Percentiles rank a stretch among this genome's conserved stretches.
phyloP scores from a whole-genome alignment of 2,113 vertebrate genomes.

The Lamprologus ornatipinnis region DNA sequence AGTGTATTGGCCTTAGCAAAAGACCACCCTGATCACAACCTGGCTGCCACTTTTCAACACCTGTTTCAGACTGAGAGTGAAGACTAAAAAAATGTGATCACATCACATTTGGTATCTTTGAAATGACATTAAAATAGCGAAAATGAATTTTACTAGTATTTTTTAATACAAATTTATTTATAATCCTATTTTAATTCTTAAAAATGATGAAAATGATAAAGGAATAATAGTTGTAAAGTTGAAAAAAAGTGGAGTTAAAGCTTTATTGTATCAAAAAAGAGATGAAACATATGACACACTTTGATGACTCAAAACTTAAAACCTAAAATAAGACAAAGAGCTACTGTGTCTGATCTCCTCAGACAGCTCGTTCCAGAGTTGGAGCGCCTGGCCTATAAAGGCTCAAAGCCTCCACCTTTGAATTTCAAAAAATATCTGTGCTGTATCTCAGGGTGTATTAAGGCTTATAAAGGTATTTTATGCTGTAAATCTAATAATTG shows the following conservation, averaged over 20 bases:
- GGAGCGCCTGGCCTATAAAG: not conserved
- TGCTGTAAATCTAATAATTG: not conserved
- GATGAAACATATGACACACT: not conserved
- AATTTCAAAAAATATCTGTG: not conserved
- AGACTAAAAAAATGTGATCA: not conserved
- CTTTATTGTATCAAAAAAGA: not conserved
- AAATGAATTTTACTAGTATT: not conserved
- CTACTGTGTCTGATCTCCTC: not conserved
- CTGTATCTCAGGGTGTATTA: not conserved
- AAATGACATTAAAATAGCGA: not conserved
- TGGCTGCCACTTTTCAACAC: not conserved
- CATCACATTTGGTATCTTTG: not conserved
- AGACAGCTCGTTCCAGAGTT: not conserved
- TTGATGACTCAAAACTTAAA: not conserved
- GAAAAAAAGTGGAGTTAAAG: not conserved
- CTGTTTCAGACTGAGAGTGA: not conserved
- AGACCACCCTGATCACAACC: not conserved
- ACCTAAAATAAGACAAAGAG: not conserved
- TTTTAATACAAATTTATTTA: rapidly evolving
- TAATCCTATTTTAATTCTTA: not conserved
- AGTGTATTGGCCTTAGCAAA: not conserved
- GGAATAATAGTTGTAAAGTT: not conserved
- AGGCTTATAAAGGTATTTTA: not conserved
- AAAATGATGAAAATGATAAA: not conserved
- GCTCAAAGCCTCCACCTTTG: not conserved